Percentiles rank a stretch among this genome's conserved stretches.
Conservation (phyloP, 1,140 invertebrate species). For the Bicyclus anynana region DNA sequence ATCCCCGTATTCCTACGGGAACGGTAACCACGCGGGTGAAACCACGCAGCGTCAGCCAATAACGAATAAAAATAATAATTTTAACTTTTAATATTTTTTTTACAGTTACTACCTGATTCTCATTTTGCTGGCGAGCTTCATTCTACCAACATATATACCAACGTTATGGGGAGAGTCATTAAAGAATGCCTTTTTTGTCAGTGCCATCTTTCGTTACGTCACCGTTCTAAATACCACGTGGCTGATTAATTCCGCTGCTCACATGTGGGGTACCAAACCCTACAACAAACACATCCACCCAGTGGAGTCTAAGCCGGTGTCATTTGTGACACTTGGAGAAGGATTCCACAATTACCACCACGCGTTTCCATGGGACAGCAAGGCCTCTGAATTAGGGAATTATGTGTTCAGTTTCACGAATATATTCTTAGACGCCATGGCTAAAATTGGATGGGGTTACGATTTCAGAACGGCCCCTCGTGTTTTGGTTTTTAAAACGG, state of each 20-base stretch:
- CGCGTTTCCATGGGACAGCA: conserved; percentile 86
- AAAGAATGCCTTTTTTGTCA: conserved; percentile 80
- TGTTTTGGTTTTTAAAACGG: conserved; percentile 74
- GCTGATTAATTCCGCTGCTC: conserved; percentile 87
- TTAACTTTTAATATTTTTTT: conserved; percentile 24
- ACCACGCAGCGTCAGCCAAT: too few relatives aligned
- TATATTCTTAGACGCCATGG: conserved; percentile 81
- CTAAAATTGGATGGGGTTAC: conserved; percentile 80
- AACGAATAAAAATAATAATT: neutral
- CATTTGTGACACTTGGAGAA: conserved; percentile 78
- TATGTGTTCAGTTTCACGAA: conserved; percentile 79
- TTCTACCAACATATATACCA: conserved; percentile 86
- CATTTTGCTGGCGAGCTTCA: conserved; percentile 83
- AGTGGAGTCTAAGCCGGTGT: conserved; percentile 80
- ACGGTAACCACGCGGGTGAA: too few relatives aligned
- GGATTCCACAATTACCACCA: conserved; percentile 89
- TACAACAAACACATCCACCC: conserved; percentile 86
- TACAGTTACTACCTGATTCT: conserved; percentile 84
- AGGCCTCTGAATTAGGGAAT: conserved; percentile 80
- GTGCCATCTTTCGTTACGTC: conserved; percentile 81
- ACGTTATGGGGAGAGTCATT: conserved; percentile 84
- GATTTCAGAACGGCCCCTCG: conserved; percentile 79
- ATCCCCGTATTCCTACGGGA: too few relatives aligned
- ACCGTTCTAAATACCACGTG: conserved; percentile 84
- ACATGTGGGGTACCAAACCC: conserved; percentile 84